Evolutionary conservation across 2,113 vertebrate genomes (phyloP).

Genomic region (Hemicordylus capensis): DNA sequence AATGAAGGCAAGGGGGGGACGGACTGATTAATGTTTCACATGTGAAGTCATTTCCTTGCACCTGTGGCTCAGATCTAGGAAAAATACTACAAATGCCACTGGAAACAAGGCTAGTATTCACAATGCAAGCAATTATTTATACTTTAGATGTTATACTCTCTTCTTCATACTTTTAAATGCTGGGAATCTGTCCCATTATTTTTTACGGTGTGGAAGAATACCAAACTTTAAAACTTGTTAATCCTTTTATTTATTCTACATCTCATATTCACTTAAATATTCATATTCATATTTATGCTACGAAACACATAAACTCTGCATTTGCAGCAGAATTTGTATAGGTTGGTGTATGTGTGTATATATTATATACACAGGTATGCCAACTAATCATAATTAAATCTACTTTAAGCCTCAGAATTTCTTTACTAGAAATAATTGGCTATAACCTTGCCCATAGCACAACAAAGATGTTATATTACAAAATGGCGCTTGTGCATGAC

Average conservation of each 20-base stretch:
- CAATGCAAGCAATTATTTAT: slow-evolving; percentile 61
- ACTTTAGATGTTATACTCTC: slow-evolving; percentile 38
- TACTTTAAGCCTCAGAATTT: neutral
- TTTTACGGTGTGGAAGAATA: slow-evolving; percentile 46
- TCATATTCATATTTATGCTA: slow-evolving; percentile 40
- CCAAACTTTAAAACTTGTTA: slow-evolving; percentile 42
- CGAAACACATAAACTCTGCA: neutral
- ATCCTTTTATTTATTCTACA: slow-evolving; percentile 51
- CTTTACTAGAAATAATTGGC: slow-evolving; percentile 28
- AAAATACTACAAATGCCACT: slow-evolving; percentile 60
- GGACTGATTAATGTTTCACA: slow-evolving; percentile 66
- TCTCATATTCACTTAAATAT: slow-evolving; percentile 41
- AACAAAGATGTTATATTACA: neutral
- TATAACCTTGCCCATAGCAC: slow-evolving; percentile 2
- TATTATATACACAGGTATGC: neutral
- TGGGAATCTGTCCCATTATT: slow-evolving; percentile 51
- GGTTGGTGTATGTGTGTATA: neutral
- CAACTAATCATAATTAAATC: neutral
- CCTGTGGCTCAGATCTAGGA: slow-evolving; percentile 55
- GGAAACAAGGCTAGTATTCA: slow-evolving; percentile 69
- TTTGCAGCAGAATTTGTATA: neutral
- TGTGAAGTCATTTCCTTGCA: slow-evolving; percentile 74
- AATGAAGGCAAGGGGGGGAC: slow-evolving; percentile 33
- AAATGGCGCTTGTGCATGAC: neutral
- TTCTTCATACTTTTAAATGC: slow-evolving; percentile 26